Evolutionary conservation across 2,113 vertebrate genomes (phyloP), one percentile per base, ranked within the genome.

Genomic region (Syngnathoides biaculeatus): DNA sequence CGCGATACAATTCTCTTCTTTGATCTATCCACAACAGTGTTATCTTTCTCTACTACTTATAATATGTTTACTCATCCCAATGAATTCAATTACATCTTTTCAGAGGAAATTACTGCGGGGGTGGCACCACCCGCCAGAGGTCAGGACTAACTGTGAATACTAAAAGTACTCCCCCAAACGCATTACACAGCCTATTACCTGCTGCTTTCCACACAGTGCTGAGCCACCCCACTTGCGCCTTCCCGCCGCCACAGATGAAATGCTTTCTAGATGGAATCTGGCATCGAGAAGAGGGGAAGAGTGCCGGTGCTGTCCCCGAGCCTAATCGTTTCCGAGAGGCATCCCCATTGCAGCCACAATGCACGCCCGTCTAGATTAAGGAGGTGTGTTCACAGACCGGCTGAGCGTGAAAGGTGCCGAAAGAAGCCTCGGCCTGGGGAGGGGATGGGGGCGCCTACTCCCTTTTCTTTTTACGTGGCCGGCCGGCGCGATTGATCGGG

Each of bases 141-240:
- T 90, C 87, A 88, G 81, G 65, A 55, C 85, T 75, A 87, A 84
- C 86, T 80, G 82, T 81, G 87, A 92, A 89, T 89, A 83, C 89
- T 87, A 87, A 90, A 87, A 82, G 71, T 65, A 77, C 76, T 78
- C 79, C 74, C 69, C 84, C 87, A 83, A 88, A 88, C 80, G 81
- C 83, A 90, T 90, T 90, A 89, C 86, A 87, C 86, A 88, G 84
- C 81, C 88, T 89, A 90, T 90, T 89, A 89, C 89, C 88, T 87
- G 79, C 82, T 83, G 83, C 81, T 87, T 85, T 85, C 76, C 81
- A 81, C 82, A 72, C 85, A 43, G 76, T 69, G 73, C 72, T 77
- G 73, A 72, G 64, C 75, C 40, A 82, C 82, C 85, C 78, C 43
- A 72, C 84, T 60, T 78, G 78, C 81, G 79, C 86, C 83, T 78